phyloP scores from a whole-genome alignment of 2,113 vertebrate genomes.

The Gadus chalcogrammus region DNA sequence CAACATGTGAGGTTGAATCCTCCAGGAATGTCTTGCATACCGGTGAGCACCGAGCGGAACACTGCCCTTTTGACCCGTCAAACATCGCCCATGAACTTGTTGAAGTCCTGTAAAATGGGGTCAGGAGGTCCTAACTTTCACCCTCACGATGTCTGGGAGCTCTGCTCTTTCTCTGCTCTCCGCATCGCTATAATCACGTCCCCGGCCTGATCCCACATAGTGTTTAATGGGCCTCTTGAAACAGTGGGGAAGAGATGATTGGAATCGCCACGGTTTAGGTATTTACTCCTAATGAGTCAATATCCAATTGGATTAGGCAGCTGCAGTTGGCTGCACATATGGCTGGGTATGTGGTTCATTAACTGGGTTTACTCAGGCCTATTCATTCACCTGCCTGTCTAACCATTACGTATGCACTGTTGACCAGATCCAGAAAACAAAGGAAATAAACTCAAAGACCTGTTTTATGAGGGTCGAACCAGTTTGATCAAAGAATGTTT shows the following conservation, averaged over 20 bases:
- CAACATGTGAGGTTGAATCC: conserved; percentile 34
- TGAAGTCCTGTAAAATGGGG: conserved; percentile 41
- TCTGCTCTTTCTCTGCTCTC: neutral
- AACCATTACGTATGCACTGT: neutral
- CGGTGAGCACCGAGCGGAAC: conserved; percentile 50
- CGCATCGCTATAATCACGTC: conserved; percentile 8
- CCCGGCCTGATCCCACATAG: conserved; percentile 16
- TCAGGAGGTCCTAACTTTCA: conserved; percentile 2
- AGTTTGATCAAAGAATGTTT: too few relatives aligned
- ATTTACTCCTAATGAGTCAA: conserved; percentile 34
- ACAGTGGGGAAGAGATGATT: conserved; percentile 15
- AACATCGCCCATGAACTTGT: conserved; percentile 45
- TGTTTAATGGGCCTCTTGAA: conserved; percentile 14
- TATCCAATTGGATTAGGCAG: conserved; percentile 47
- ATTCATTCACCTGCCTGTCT: conserved; percentile 49
- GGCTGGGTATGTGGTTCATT: conserved; percentile 45
- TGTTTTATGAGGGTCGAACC: too few relatives aligned
- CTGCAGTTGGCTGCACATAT: conserved; percentile 42
- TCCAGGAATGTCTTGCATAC: conserved; percentile 53
- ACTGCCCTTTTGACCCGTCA: conserved; percentile 33
- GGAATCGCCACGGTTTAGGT: conserved; percentile 3
- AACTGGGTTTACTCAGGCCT: conserved; percentile 41
- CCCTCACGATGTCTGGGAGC: conserved; percentile 26
- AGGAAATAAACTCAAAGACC: neutral
- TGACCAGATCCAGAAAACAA: conserved; percentile 17